Evolutionary conservation across 2,888 invertebrate genomes (phyloP).

Genomic region (Leptinotarsa rubiginosa): DNA sequence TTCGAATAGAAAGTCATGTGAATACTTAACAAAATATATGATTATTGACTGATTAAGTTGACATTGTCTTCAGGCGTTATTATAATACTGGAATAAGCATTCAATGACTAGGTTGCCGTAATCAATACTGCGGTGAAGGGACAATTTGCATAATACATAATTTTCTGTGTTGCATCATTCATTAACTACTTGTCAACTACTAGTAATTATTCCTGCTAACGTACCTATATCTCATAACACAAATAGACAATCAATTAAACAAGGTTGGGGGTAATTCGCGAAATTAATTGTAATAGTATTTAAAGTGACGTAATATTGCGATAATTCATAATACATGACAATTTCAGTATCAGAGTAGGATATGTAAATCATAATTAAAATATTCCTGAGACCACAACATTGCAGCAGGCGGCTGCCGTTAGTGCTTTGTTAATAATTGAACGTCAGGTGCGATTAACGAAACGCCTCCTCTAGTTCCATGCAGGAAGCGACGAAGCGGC

Average conservation of each 20-base stretch:
- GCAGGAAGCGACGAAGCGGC: slow-evolving; percentile 52
- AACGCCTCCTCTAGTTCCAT: slow-evolving; percentile 55
- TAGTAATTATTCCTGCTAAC: neutral
- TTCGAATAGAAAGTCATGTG: no score
- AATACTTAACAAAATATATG: no score
- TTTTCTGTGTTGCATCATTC: neutral
- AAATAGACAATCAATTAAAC: slow-evolving; percentile 20
- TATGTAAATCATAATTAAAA: slow-evolving; percentile 65
- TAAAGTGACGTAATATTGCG: slow-evolving; percentile 55
- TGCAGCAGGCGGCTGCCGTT: slow-evolving; percentile 58
- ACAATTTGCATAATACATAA: neutral
- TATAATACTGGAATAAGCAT: no score
- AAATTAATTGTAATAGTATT: slow-evolving; percentile 57
- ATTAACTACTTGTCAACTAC: slow-evolving; percentile 5
- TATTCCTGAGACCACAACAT: slow-evolving; percentile 61
- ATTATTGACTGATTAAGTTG: no score
- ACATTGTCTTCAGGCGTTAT: no score
- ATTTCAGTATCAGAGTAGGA: slow-evolving; percentile 60
- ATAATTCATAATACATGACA: slow-evolving; percentile 63
- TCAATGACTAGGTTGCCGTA: no score
- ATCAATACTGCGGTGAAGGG: no score
- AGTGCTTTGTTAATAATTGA: slow-evolving; percentile 65
- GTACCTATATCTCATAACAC: slow-evolving; percentile 4
- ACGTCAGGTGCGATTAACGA: slow-evolving; percentile 63
- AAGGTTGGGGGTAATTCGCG: slow-evolving; percentile 14